Percentiles rank a stretch among this genome's conserved stretches.
These are phyloP conservation scores for Noturus placidus DNA, from an alignment of 2,113 vertebrate species.

Conservation along the genomic window DNA sequence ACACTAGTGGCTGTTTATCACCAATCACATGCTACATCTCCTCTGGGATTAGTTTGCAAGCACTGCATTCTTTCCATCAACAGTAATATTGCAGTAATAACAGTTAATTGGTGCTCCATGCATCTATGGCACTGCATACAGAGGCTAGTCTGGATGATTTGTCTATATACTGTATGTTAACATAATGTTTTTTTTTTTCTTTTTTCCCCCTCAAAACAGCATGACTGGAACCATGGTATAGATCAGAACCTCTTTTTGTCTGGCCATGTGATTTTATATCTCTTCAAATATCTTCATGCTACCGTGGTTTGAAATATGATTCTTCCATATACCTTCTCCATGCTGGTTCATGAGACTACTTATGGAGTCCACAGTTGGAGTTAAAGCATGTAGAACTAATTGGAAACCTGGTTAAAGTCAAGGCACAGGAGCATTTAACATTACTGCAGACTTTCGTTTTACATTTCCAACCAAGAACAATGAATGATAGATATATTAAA, in stretches of 20 bases:
- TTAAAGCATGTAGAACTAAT: not conserved
- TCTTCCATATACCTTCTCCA: slow-evolving; percentile 7
- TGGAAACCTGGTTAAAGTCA: not conserved
- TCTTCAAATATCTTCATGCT: not conserved
- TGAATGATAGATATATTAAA: slow-evolving; percentile 43
- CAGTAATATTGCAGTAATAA: no score
- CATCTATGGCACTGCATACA: not conserved
- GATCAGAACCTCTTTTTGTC: not conserved
- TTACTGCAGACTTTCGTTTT: not conserved
- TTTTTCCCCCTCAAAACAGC: not conserved
- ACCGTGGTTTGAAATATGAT: slow-evolving; percentile 6
- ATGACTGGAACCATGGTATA: not conserved
- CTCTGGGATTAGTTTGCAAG: not conserved
- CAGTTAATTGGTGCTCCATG: not conserved
- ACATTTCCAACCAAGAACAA: slow-evolving; percentile 1
- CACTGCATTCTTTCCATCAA: not conserved
- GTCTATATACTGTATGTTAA: not conserved
- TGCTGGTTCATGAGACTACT: slow-evolving; percentile 13
- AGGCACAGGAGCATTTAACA: not conserved
- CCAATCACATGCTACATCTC: not conserved
- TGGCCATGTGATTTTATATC: not conserved
- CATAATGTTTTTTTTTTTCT: no score
- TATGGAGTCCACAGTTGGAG: slow-evolving; percentile 35
- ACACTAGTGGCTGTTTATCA: not conserved
- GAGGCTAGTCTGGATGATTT: not conserved